A percentile compares a stretch with the other conserved stretches of the same genome.
phyloP scores from a whole-genome alignment of 2,888 invertebrate genomes.

The Gymnocheta viridis region DNA sequence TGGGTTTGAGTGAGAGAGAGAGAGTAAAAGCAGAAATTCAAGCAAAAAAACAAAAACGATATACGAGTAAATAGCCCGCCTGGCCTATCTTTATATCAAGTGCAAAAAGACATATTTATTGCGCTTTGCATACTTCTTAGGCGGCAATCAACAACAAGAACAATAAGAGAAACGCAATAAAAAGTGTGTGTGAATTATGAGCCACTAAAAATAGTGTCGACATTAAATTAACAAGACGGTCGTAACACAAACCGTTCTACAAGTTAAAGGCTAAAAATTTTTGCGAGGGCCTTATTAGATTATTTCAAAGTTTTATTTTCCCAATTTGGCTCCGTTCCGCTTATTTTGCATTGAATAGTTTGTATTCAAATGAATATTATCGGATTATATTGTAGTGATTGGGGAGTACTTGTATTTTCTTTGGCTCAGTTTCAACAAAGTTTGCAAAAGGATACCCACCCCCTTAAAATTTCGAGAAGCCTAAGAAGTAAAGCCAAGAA shows the following conservation, averaged over 20 bases:
- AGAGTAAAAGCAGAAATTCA: background rate
- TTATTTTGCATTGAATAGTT: no score
- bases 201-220: constrained; percentile 68
- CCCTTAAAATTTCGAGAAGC: no score
- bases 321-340: no score
- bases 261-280: background rate
- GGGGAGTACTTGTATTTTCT: no score
- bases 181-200: constrained; percentile 69
- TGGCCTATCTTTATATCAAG: constrained; percentile 79
- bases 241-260: background rate
- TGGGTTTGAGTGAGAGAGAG: constrained; percentile 24
- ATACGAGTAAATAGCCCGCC: constrained; percentile 73
- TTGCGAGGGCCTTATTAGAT: background rate
- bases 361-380: no score
- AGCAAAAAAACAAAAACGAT: constrained; percentile 50
- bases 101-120: constrained; percentile 82
- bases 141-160: constrained; percentile 62
- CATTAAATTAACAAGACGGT: constrained; percentile 50
- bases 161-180: constrained; percentile 67
- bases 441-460: no score
- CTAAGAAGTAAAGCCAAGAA: no score
- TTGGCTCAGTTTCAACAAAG: no score
- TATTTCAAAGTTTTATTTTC: background rate
- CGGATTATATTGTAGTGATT: no score
- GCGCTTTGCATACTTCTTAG: constrained; percentile 74